Conservation (phyloP, 2,113 vertebrate species). For the Chloebia gouldiae region DNA sequence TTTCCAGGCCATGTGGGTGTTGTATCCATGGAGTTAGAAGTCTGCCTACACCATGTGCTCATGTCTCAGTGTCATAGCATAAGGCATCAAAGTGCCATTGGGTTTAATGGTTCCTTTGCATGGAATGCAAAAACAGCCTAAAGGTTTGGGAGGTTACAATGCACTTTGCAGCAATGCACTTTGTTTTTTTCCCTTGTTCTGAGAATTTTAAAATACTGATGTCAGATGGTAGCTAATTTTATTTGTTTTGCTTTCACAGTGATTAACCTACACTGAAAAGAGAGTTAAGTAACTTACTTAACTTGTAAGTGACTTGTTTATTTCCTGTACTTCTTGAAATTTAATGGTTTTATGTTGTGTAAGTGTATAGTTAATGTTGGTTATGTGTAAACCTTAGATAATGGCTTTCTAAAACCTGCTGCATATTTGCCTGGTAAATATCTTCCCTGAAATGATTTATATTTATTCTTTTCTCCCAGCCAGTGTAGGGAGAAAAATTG, state of each 20-base stretch:
- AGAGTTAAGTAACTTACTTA: background rate
- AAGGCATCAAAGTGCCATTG: background rate
- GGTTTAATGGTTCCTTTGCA: background rate
- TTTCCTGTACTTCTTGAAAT: background rate
- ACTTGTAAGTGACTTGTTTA: background rate
- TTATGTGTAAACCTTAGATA: background rate
- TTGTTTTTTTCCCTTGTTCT: background rate
- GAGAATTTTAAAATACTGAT: background rate
- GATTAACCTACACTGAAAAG: background rate
- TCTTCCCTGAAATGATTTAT: background rate
- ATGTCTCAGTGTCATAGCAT: background rate
- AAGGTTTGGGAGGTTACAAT: background rate
- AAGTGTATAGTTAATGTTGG: background rate
- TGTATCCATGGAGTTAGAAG: background rate
- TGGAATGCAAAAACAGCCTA: background rate
- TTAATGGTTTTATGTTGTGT: background rate
- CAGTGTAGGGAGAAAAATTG: background rate
- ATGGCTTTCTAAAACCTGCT: background rate
- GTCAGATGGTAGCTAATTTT: background rate
- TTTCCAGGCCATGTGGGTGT: background rate
- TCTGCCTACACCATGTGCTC: background rate
- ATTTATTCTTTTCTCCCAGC: background rate
- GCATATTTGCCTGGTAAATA: background rate
- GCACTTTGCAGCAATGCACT: background rate
- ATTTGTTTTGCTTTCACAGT: background rate